Evolutionary conservation across 2,888 invertebrate genomes (phyloP), one percentile per base, ranked within the genome.

Genomic region (Hirtodrosophila confusa): DNA sequence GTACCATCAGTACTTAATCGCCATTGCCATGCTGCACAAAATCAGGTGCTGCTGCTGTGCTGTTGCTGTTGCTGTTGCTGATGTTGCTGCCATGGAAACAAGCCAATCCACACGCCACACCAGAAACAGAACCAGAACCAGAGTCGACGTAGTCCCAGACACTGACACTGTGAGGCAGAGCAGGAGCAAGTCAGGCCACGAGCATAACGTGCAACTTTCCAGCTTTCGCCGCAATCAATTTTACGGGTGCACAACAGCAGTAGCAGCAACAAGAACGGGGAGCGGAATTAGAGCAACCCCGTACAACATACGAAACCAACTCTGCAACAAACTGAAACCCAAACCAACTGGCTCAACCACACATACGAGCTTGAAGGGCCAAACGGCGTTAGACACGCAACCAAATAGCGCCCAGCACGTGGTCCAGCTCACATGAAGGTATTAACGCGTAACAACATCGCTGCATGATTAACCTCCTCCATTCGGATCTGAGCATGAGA

Each of bases 341-440:
- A 51, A 62, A 51, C 54, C 69, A 58, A 63, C 53, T 63, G 48
- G 48, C 35, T 53, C 47, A 60, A 8, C 33, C 51, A 51, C 58
- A 33, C 51, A 3, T 17, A 24, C 17, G 37, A 37, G 36, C 33
- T 50, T 45, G 40, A 65, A 47, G 57, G 51, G 57, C 67, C 78
- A 77, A 77, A 74, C 57, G 56, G 44, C 69, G 69, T 68, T 69
- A 79, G 72, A 76, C 83, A 78, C 72, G 75, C 83, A 75, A 82
- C 54, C 56, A 41, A 57, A 57, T 53, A 67, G 55, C 51, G 75
- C 23, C 55, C 65, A 88, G 88, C 91, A 91, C 90, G 90, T 91
- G 91, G 90, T 90, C 84, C 86, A 84, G 87, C 89, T 91, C 91
- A 90, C 91, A 91, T 90, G 91, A 88, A 90, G 90, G 91, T 91